phyloP scores from a whole-genome alignment of 1,140 invertebrate genomes.

The Diploscapter pachys region DNA sequence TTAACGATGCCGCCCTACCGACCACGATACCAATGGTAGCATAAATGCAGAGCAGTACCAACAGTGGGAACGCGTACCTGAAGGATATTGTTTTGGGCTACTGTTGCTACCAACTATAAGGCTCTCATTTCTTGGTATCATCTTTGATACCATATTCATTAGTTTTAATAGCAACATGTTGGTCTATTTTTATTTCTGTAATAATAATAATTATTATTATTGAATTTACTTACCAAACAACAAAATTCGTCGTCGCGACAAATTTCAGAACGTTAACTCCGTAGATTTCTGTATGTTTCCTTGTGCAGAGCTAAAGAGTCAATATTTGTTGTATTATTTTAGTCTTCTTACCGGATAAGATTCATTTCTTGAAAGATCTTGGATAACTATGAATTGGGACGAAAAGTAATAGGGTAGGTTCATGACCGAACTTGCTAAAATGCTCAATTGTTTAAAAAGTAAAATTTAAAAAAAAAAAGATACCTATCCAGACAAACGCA shows the following conservation, averaged over 20 bases:
- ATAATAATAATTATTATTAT: background rate
- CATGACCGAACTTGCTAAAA: slow-evolving; percentile 34
- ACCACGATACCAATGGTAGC: slow-evolving; percentile 47
- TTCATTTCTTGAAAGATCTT: slow-evolving; percentile 22
- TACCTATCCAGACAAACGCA: slow-evolving; percentile 45
- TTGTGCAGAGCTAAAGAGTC: slow-evolving; percentile 45
- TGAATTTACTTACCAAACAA: slow-evolving; percentile 24
- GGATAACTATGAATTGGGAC: slow-evolving; percentile 46
- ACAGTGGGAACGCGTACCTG: slow-evolving; percentile 45
- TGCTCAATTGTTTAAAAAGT: background rate
- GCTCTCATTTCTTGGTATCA: too few relatives aligned
- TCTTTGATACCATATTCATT: too few relatives aligned
- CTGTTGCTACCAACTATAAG: too few relatives aligned
- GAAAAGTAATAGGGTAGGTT: slow-evolving; percentile 53
- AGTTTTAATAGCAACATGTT: too few relatives aligned
- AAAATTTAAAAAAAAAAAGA: slow-evolving; percentile 25
- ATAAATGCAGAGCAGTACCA: slow-evolving; percentile 47
- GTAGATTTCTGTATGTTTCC: slow-evolving; percentile 33
- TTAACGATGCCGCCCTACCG: slow-evolving; percentile 21
- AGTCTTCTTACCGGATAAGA: background rate
- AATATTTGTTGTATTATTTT: background rate
- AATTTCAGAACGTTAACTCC: slow-evolving; percentile 48
- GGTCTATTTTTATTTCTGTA: background rate
- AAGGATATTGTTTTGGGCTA: background rate
- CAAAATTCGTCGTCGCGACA: slow-evolving; percentile 47